A percentile compares a stretch with the other conserved stretches of the same genome.
These are phyloP conservation scores for Aproaerema taeniolella DNA, from an alignment of 2,888 invertebrate species.

Conservation along the genomic window DNA sequence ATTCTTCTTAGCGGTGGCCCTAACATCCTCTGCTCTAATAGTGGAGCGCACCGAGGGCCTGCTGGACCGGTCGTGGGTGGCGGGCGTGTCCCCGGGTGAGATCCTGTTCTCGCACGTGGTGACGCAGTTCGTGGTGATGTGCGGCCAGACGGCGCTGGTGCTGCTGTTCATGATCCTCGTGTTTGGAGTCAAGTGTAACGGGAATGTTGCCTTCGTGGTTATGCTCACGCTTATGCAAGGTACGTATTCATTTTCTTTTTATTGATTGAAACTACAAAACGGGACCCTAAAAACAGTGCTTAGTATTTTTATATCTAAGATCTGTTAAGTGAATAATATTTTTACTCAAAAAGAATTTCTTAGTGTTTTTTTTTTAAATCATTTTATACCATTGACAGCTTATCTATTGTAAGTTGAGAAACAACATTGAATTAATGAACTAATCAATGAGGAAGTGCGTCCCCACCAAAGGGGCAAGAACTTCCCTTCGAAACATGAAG, in stretches of 20 bases:
- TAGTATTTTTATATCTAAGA: too few relatives aligned
- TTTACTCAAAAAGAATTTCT: not conserved
- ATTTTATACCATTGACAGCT: too few relatives aligned
- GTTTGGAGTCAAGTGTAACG: conserved; percentile 93
- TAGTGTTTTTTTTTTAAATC: too few relatives aligned
- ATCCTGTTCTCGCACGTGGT: conserved; percentile 95
- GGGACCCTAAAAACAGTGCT: too few relatives aligned
- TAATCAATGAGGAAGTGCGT: too few relatives aligned
- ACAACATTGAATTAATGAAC: too few relatives aligned
- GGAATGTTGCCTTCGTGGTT: conserved; percentile 90
- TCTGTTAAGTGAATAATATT: too few relatives aligned
- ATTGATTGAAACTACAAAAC: too few relatives aligned
- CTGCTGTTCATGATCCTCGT: conserved; percentile 94
- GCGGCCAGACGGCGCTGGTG: conserved; percentile 94
- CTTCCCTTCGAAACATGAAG: too few relatives aligned
- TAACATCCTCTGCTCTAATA: conserved; percentile 94
- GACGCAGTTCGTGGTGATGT: conserved; percentile 96
- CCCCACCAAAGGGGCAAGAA: too few relatives aligned
- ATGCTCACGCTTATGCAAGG: conserved; percentile 92
- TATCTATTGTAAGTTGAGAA: too few relatives aligned
- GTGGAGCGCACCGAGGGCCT: conserved; percentile 95
- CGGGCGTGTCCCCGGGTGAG: conserved; percentile 94
- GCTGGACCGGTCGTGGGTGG: conserved; percentile 94
- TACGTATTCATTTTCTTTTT: conserved; percentile 22
- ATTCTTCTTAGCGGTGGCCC: conserved; percentile 96